A percentile compares a stretch with the other conserved stretches of the same genome.
These are phyloP conservation scores for Microplitis manilae DNA, from an alignment of 2,888 invertebrate species.

Conservation along the genomic window DNA sequence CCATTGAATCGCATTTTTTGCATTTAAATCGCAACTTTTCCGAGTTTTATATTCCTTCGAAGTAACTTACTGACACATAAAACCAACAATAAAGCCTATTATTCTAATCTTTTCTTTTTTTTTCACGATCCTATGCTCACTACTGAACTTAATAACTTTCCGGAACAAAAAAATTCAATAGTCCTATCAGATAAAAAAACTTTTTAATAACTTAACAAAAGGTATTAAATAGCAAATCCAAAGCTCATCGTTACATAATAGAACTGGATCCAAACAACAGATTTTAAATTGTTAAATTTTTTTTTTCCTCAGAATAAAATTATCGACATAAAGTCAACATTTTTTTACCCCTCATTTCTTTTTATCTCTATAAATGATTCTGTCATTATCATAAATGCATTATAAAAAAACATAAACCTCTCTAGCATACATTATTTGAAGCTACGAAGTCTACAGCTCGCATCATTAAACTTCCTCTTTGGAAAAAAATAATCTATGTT, in stretches of 20 bases:
- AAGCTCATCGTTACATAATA: not conserved
- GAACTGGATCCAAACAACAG: not conserved
- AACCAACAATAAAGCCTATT: not conserved
- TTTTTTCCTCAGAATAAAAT: not conserved
- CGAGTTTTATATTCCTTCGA: not conserved
- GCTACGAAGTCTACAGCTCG: not conserved
- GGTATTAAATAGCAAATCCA: not conserved
- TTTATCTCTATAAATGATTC: not conserved
- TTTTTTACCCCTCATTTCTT: not conserved
- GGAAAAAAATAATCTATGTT: no score
- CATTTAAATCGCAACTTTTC: slow-evolving; percentile 1
- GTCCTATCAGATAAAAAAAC: not conserved
- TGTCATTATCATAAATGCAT: not conserved
- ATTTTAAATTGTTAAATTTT: not conserved
- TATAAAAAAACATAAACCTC: not conserved
- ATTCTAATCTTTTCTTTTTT: not conserved
- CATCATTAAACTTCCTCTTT: not conserved
- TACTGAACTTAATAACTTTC: not conserved
- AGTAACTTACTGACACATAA: not conserved
- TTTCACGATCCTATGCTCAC: not conserved
- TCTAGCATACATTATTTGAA: not conserved
- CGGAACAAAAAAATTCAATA: not conserved
- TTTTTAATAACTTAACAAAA: not conserved
- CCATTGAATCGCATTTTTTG: not conserved
- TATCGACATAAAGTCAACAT: not conserved